Evolutionary conservation across 2,888 invertebrate species (phyloP), one percentile per base, ranked within the genome.

Genomic region (Lamellibrachia columna): DNA sequence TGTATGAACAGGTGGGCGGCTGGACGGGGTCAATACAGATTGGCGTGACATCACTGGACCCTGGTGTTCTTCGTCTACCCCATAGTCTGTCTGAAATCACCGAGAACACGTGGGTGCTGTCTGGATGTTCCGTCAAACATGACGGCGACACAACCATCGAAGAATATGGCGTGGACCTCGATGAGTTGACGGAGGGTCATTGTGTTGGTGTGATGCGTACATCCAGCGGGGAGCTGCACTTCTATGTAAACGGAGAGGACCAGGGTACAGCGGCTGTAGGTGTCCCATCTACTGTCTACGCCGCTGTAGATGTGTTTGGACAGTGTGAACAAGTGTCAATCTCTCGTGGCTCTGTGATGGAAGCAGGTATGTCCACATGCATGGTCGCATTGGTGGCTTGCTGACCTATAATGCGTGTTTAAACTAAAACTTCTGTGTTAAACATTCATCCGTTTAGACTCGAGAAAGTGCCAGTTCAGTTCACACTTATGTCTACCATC

Each of bases 61-160:
- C 99, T 15, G 97, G 98, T 1, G 98, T 98, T 0, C 97, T 99
- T 93, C 98, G 98, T 93, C 99, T 99, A 96, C 99, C 99, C 1
- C 98, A 99, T 0, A 99, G 99, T 53, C 99, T 99, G 98, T 99
- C 99, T 0, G 99, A 99, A 95, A 98, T 99, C 98, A 98, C 98
- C 92, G 98, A 98, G 52, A 97, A 96, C 40, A 97, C 97, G 90
- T 99, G 99, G 99, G 98, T 99, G 92, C 98, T 99, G 98, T 98
- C 98, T 3, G 98, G 98, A 53, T 98, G 98, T 94, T 98, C 98
- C 90, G 97, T 99, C 92, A 97, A 98, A 52, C 98, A 98, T 96
- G 98, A 99, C 97, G 98, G 98, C 2, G 97, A 98, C 53, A 98
- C 98, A 0, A 95, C 95, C 92, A 95, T 95, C 75, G 96, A 96